A percentile compares a stretch with the other conserved stretches of the same genome.
These are phyloP conservation scores for Menura novaehollandiae DNA, from an alignment of 2,113 vertebrate genomes.

Conservation along the genomic window DNA sequence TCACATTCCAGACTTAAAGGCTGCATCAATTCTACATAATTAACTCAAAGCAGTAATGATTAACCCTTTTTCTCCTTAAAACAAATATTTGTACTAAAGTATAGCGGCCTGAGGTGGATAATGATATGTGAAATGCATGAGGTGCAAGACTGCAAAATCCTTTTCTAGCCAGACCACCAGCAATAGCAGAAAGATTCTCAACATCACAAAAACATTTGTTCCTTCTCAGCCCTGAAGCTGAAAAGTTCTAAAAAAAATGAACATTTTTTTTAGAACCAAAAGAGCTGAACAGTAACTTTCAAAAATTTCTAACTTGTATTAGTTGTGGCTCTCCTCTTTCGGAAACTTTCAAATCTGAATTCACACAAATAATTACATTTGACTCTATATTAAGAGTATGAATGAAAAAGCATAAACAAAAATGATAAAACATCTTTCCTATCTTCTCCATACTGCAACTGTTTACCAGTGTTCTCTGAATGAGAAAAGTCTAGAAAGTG, in stretches of 20 bases:
- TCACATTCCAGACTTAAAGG: not conserved
- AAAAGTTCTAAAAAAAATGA: fast-evolving
- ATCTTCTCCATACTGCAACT: not conserved
- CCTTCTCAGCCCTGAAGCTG: not conserved
- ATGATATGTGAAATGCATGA: not conserved
- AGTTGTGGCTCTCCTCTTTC: not conserved
- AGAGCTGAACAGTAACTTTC: not conserved
- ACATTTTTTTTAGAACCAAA: not conserved
- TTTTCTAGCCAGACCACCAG: not conserved
- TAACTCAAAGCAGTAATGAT: not conserved
- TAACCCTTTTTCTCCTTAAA: not conserved
- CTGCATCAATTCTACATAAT: not conserved
- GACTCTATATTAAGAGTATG: not conserved
- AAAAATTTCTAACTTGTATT: not conserved
- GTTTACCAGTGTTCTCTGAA: not conserved
- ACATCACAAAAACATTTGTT: not conserved
- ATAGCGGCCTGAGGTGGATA: not conserved
- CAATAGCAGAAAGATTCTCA: not conserved
- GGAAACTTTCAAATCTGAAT: not conserved
- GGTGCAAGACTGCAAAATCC: not conserved
- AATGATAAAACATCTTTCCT: not conserved
- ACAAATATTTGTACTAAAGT: not conserved
- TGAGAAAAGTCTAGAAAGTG: not conserved
- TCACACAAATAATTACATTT: not conserved
- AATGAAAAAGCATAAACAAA: not conserved